Evolutionary conservation across 2,113 vertebrate species (phyloP), one percentile per base, ranked within the genome.

Genomic region (Mormoops blainvillei): DNA sequence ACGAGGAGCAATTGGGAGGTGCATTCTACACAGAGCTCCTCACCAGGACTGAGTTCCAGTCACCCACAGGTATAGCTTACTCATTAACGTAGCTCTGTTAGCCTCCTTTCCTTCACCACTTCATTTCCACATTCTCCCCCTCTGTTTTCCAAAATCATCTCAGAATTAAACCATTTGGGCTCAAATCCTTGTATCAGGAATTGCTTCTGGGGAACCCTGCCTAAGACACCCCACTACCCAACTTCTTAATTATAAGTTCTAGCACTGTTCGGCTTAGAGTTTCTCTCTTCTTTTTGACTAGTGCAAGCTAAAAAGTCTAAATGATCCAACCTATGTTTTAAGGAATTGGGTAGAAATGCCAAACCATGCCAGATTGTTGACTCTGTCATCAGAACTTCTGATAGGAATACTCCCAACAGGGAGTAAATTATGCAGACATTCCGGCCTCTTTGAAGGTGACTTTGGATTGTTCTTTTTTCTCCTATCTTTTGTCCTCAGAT

Each of bases 381-480:
- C 91, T 97, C 87, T 97, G 91, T 95, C 96, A 98, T 84, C 0
- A n/a, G 58, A 45, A 95, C 48, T 94, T 87, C 80, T 96, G 63
- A 70, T 71, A 92, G 76, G 26, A 65, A 85, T 31, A 10, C 33
- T 95, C 93, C 58, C 87, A 68, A 88, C 41, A 85, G 71, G 85
- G 76, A 92, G 74, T 85, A 61, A 85, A 96, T 85, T 94, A 92
- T 71, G 87, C 0, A 31, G 45, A 68, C 33, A 50, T 19, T 76
- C 28, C 31, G 45, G n/a, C 36, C 48, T 78, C 36, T 94, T 96
- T 86, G 41, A 90, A 95, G 91, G 89, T 96, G 97, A 98, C 97
- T 98, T 98, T 97, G 94, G 97, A 15, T 85, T 97, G 80, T 88
- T 94, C 50, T 96, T 97, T 97, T 65, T 45, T 87, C 92, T 91